Evolutionary conservation across 1,140 invertebrate genomes (phyloP), one percentile per base, ranked within the genome.

Genomic region (Hylaeus volcanicus): DNA sequence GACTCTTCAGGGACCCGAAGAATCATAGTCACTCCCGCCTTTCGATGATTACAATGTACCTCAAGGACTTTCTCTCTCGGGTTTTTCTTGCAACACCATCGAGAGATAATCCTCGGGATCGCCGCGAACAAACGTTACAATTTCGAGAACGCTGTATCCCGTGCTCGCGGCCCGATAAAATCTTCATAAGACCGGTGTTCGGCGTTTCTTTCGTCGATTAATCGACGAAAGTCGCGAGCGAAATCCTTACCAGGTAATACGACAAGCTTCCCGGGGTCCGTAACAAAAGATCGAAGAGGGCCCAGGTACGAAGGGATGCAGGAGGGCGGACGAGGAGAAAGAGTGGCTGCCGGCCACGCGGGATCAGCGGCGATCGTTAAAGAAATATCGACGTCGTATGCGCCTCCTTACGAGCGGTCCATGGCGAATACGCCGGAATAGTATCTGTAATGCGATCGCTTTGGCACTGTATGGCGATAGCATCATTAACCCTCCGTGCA

Each of bases 381-480:
- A 89, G 88, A 89, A 89, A 89, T 90, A 91, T 90, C 86, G 85
- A 86, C 82, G 84, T 88, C 81, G 86, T 87, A 86, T 71, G 84
- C 83, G 88, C 77, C 81, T 88, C 81, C 85, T 73, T 77, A 79
- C 74, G 70, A 82, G 76, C 82, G 64, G 68, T 77, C 84, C 84
- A 83, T n/a, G 65, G 70, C 68, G 82, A 87, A 88, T 90, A 86
- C 89, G 80, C 66, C 82, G 83, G 87, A 89, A 85, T 87, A 83
- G 88, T 92, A 93, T 92, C 91, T 85, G 88, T 90, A 92, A 91
- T 93, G 91, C 91, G 88, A 93, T 93, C 92, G 91, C 90, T 92
- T 92, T 93, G 91, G 92, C 92, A 93, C 92, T 93, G 92, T 89
- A 89, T 89, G 89, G 90, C 92, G 92, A 93, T 93, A 93, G 92